These are phyloP conservation scores for Timandra comae DNA, from an alignment of 2,888 invertebrate genomes.

Conservation along the genomic window DNA sequence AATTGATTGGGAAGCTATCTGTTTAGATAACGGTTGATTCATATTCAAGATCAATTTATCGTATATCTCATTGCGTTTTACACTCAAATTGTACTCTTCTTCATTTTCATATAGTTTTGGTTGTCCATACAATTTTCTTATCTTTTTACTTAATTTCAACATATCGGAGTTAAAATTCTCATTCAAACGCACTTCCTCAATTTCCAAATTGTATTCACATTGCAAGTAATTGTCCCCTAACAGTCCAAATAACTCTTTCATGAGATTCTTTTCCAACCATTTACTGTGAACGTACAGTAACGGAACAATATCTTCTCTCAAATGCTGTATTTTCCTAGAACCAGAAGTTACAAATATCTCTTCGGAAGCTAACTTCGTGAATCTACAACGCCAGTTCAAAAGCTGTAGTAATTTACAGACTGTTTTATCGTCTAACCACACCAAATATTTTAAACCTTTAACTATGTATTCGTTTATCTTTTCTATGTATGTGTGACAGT, in stretches of 20 bases:
- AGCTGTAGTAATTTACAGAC: slow-evolving; percentile 61
- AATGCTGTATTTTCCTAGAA: slow-evolving; percentile 43
- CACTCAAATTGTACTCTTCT: slow-evolving; percentile 39
- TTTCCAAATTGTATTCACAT: no score
- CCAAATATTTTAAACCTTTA: slow-evolving; percentile 38
- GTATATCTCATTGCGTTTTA: slow-evolving; percentile 33
- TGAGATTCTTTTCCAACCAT: slow-evolving; percentile 82
- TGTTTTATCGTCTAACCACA: slow-evolving; percentile 44
- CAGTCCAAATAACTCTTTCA: slow-evolving; percentile 45
- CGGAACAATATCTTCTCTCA: slow-evolving; percentile 75
- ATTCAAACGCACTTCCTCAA: no score
- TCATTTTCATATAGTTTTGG: slow-evolving; percentile 50
- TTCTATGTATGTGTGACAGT: slow-evolving; percentile 67
- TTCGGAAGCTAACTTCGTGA: slow-evolving; percentile 52
- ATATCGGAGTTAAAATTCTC: slow-evolving; percentile 39
- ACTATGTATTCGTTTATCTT: slow-evolving; percentile 62
- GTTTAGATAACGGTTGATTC: slow-evolving; percentile 44
- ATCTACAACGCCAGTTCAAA: slow-evolving; percentile 74
- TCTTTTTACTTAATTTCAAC: slow-evolving; percentile 52
- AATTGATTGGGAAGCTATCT: slow-evolving; percentile 33
- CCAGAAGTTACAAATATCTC: slow-evolving; percentile 43
- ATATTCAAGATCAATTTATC: slow-evolving; percentile 42
- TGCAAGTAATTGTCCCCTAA: no score
- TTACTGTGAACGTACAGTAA: slow-evolving; percentile 82
- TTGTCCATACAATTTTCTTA: slow-evolving; percentile 55